phyloP scores from a whole-genome alignment of 2,113 vertebrate genomes.

The Pygoscelis antarcticus region DNA sequence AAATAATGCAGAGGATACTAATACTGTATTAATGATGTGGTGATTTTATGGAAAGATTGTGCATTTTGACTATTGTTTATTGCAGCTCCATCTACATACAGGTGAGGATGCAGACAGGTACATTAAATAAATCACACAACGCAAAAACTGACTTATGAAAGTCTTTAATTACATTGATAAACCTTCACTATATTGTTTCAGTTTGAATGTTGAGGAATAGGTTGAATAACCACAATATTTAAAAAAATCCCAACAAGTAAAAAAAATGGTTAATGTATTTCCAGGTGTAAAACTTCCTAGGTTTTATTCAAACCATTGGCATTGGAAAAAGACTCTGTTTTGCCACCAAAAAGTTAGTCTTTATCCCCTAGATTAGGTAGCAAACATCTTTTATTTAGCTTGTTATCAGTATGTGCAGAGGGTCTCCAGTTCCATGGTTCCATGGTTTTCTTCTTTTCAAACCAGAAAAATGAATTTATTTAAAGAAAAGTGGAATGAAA shows the following conservation, averaged over 20 bases:
- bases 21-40: background rate
- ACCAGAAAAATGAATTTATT: background rate
- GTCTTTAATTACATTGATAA: slow-evolving; percentile 25
- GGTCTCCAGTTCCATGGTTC: background rate
- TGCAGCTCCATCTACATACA: background rate
- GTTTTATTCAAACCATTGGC: background rate
- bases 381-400: background rate
- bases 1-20: background rate
- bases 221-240: background rate
- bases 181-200: background rate
- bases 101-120: background rate
- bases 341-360: background rate
- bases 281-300: background rate
- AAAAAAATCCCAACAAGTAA: background rate
- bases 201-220: background rate
- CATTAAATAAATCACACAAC: background rate
- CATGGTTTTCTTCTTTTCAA: background rate
- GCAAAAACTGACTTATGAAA: background rate
- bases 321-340: background rate
- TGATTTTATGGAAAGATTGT: background rate
- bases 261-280: background rate
- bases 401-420: background rate
- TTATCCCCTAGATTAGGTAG: slow-evolving; percentile 49
- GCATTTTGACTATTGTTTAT: background rate
- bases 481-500: background rate